Evolutionary conservation across 1,140 invertebrate genomes (phyloP), one percentile per base, ranked within the genome.

Genomic region (Dryas iulia): DNA sequence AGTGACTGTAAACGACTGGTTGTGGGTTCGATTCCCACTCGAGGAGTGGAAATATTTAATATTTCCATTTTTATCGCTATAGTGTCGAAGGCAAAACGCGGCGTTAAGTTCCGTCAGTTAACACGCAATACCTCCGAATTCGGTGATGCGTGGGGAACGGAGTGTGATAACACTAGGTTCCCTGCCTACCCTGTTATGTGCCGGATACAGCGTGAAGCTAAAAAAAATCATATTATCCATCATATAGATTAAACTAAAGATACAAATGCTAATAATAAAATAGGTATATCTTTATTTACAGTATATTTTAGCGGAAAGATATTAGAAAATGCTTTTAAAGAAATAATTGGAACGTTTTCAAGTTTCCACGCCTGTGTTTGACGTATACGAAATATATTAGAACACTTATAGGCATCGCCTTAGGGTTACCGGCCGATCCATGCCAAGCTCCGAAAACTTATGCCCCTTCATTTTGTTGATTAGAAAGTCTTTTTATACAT

Each of bases 261-360:
- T 6, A 4, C 30, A 54, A 25, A 2, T 2, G 10, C 14, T 7
- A 60, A 67, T 33, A 54, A 67, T 57, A 53, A 66, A 66, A 10
- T 47, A 21, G 14, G 8, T 47, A 52, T 66, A 66, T 58, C 18
- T 66, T 57, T 66, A 68, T 68, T 68, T 39, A 70, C 68, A 74
- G 69, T 62, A 61, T 59, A 58, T 56, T 68, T 63, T 62, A 62
- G 57, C 39, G 31, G 53, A 71, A 62, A 72, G 73, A 72, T 72
- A 69, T 71, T 74, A 72, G 73, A 74, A 74, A 72, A 74, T 74
- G 73, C 69, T 74, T 74, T 74, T 69, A 74, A 74, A 74, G 66
- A 74, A 72, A 74, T 72, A 74, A 74, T 74, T 74, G 73, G 73
- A 74, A 71, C 69, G 69, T 66, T 66, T 74, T 74, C 72, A 74